Conservation (phyloP, 2,797 vertebrate species). For the Acanthis flammea region DNA sequence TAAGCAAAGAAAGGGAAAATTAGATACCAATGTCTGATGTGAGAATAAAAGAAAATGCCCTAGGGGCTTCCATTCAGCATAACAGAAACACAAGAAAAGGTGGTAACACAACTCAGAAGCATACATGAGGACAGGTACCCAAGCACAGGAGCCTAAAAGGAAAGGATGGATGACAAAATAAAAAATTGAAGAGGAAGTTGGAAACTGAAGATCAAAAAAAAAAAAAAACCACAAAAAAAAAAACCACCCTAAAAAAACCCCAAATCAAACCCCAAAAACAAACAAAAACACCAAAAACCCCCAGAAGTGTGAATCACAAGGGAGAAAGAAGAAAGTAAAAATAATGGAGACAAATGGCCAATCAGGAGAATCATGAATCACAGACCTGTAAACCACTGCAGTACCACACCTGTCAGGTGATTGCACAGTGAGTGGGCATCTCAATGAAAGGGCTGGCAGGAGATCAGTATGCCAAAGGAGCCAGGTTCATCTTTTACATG, state of each 20-base stretch:
- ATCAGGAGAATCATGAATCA: neutral
- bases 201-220: neutral
- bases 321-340: neutral
- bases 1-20: neutral
- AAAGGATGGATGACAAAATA: neutral
- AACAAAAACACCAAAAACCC: accelerated
- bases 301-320: neutral
- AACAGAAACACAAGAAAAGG: neutral
- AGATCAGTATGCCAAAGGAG: neutral
- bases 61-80: neutral
- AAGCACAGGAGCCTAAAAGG: neutral
- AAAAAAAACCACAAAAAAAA: neutral
- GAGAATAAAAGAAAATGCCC: neutral
- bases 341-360: neutral
- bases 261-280: neutral
- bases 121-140: neutral
- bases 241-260: neutral
- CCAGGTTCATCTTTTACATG: neutral
- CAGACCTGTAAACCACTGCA: neutral
- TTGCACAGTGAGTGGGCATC: neutral
- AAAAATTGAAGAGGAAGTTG: neutral
- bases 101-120: neutral
- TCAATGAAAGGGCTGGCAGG: neutral
- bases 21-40: neutral
- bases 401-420: neutral